Evolutionary conservation across 1,140 invertebrate genomes (phyloP).

Genomic region (Coptotermes formosanus): DNA sequence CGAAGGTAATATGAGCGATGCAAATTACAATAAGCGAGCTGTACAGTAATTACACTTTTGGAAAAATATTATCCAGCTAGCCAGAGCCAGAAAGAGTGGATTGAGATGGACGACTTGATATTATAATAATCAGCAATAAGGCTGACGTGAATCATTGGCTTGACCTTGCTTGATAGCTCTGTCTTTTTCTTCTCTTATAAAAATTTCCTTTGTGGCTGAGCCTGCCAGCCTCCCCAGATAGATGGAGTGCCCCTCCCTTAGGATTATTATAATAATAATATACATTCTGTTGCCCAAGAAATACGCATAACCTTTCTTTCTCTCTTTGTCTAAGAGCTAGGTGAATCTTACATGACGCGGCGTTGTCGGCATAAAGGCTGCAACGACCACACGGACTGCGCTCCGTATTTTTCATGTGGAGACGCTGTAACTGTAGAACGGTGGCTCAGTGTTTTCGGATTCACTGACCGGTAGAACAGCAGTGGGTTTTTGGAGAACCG

Average conservation of each 20-base stretch:
- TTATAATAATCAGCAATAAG: conserved; percentile 37
- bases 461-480: too few relatives aligned
- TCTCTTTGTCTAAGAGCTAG: background rate
- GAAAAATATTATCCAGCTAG: conserved; percentile 30
- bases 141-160: conserved; percentile 35
- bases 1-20: conserved; percentile 36
- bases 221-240: conserved; percentile 1
- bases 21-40: conserved; percentile 37
- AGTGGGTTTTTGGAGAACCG: too few relatives aligned
- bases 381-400: background rate
- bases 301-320: background rate
- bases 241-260: conserved; percentile 22
- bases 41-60: conserved; percentile 37
- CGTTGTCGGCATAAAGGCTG: too few relatives aligned
- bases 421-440: too few relatives aligned
- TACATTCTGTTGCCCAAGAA: conserved; percentile 24
- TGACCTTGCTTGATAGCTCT: background rate
- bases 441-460: too few relatives aligned
- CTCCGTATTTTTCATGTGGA: background rate
- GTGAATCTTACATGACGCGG: background rate
- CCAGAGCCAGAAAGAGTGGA: conserved; percentile 29
- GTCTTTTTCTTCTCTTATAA: conserved; percentile 4
- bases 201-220: conserved; percentile 13
- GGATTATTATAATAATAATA: conserved; percentile 29
- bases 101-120: conserved; percentile 37